phyloP scores from a whole-genome alignment of 2,888 invertebrate genomes.

The Eutolmus rufibarbis region DNA sequence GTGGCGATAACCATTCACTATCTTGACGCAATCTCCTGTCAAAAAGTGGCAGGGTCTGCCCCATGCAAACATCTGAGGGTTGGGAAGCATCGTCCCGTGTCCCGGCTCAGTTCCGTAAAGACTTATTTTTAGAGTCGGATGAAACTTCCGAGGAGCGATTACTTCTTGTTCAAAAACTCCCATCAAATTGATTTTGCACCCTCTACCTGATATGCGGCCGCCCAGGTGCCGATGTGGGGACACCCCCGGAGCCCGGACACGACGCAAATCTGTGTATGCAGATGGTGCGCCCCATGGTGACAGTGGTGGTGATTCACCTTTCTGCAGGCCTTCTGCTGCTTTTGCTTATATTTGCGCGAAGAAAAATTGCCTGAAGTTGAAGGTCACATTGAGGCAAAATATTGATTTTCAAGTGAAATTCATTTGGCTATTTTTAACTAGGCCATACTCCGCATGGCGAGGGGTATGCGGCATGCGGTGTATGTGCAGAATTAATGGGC shows the following conservation, averaged over 20 bases:
- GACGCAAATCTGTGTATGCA: not conserved
- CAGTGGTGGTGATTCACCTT: constrained; percentile 22
- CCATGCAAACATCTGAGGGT: not conserved
- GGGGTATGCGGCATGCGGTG: not conserved
- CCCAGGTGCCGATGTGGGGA: not conserved
- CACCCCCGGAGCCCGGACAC: not conserved
- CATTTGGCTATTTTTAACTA: constrained; percentile 35
- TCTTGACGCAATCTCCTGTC: not conserved
- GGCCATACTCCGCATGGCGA: not conserved
- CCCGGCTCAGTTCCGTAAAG: not conserved
- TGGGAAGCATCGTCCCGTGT: not conserved
- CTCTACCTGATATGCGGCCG: not conserved
- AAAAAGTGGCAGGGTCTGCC: not conserved
- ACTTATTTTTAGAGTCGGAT: not conserved
- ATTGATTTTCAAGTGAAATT: constrained; percentile 35
- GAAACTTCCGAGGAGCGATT: not conserved
- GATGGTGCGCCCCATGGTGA: not conserved
- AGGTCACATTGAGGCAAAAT: constrained; percentile 29
- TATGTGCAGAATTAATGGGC: constrained; percentile 1
- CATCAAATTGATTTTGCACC: not conserved
- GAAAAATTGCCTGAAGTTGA: constrained; percentile 34
- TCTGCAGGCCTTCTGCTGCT: constrained; percentile 15
- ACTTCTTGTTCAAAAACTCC: not conserved
- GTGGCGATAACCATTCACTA: not conserved
- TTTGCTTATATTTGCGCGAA: constrained; percentile 29